These are phyloP conservation scores for Mylabris sibirica DNA, from an alignment of 2,888 invertebrate species.

Conservation along the genomic window DNA sequence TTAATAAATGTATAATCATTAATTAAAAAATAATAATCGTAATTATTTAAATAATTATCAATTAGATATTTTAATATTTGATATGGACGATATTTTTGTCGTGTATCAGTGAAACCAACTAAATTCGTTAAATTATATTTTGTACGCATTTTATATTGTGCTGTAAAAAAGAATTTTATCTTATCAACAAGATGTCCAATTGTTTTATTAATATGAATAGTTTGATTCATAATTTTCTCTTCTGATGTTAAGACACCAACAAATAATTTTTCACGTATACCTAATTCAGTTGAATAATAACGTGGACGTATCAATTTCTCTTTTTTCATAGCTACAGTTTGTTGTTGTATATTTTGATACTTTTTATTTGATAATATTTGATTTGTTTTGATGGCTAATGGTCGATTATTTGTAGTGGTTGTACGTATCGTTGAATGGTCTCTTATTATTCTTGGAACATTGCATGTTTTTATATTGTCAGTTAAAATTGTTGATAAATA, in stretches of 20 bases:
- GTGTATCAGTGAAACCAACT: slow-evolving; percentile 86
- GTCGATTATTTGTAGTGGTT: slow-evolving; percentile 22
- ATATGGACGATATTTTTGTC: slow-evolving; percentile 79
- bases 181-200: slow-evolving; percentile 84
- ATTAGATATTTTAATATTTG: slow-evolving; percentile 89
- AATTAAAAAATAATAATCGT: slow-evolving; percentile 90
- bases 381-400: not conserved
- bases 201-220: slow-evolving; percentile 87
- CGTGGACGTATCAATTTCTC: slow-evolving; percentile 79
- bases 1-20: slow-evolving; percentile 88
- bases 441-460: not conserved
- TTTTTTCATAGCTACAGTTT: slow-evolving; percentile 46
- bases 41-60: slow-evolving; percentile 88
- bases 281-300: slow-evolving; percentile 94
- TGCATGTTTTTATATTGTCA: slow-evolving; percentile 39
- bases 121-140: slow-evolving; percentile 63
- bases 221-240: slow-evolving; percentile 74
- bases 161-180: slow-evolving; percentile 67
- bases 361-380: slow-evolving; percentile 11
- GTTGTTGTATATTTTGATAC: slow-evolving; percentile 32
- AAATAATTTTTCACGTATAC: slow-evolving; percentile 88
- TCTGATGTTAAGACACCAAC: slow-evolving; percentile 84
- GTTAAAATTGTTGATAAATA: slow-evolving; percentile 48
- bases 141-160: slow-evolving; percentile 56
- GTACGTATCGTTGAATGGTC: slow-evolving; percentile 4